phyloP scores from a whole-genome alignment of 2,113 vertebrate genomes.

The Elaphurus davidianus region DNA sequence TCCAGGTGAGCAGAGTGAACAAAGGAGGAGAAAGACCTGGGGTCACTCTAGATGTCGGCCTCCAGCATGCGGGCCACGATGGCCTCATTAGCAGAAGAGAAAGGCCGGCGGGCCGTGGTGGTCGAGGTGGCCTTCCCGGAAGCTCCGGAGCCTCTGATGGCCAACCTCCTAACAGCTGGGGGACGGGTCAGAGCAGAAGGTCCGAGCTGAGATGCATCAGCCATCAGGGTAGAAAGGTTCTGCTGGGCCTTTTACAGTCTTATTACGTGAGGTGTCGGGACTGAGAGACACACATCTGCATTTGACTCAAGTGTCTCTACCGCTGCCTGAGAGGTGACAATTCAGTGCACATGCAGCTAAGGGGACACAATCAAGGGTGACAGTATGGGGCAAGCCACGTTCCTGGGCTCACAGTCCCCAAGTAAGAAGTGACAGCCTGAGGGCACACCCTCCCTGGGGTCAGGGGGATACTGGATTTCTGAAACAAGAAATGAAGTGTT shows the following conservation, averaged over 20 bases:
- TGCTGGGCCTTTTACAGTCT: not conserved
- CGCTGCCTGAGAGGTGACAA: not conserved
- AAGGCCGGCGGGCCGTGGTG: not conserved
- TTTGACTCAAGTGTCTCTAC: not conserved
- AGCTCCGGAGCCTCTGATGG: not conserved
- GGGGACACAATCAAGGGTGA: not conserved
- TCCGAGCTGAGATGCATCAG: accelerated
- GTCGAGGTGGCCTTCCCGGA: accelerated
- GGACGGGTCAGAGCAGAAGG: accelerated
- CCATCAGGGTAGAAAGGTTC: accelerated
- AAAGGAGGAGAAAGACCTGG: not conserved
- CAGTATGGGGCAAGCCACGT: accelerated
- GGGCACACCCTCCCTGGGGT: not conserved
- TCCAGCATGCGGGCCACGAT: accelerated
- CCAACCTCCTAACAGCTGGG: accelerated
- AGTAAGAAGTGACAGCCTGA: not conserved
- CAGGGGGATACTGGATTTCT: accelerated
- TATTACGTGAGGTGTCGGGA: accelerated
- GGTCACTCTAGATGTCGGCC: not conserved
- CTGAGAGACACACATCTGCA: accelerated
- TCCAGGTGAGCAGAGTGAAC: accelerated
- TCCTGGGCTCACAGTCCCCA: not conserved
- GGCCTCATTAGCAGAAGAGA: not conserved
- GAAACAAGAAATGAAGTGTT: not conserved
- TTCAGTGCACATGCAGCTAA: not conserved